Conservation (phyloP, 2,113 vertebrate genomes). For the Neopipo cinnamomea region DNA sequence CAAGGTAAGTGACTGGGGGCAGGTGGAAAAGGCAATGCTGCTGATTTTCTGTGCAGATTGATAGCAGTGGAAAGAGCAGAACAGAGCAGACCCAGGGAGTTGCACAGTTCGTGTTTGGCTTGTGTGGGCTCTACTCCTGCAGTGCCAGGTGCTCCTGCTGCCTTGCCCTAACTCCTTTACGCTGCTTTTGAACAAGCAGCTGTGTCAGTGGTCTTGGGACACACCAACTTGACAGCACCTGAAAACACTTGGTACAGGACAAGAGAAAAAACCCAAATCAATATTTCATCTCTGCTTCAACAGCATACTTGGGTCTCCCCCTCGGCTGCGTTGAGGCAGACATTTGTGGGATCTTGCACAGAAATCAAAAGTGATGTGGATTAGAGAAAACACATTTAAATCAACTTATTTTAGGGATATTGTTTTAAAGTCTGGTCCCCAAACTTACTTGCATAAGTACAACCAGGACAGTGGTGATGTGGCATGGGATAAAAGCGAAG, state of each 20-base stretch:
- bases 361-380: not conserved
- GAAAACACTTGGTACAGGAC: not conserved
- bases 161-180: not conserved
- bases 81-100: not conserved
- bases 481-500: not conserved
- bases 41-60: not conserved
- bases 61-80: accelerated
- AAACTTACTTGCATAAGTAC: not conserved
- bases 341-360: not conserved
- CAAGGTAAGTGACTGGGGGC: accelerated
- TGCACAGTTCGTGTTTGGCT: not conserved
- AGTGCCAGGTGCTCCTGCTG: not conserved
- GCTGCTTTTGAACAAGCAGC: not conserved
- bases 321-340: not conserved
- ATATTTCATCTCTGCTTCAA: not conserved
- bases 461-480: not conserved
- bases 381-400: not conserved
- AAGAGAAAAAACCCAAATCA: not conserved
- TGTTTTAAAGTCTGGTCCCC: not conserved
- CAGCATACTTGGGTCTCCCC: not conserved
- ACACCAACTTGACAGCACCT: not conserved
- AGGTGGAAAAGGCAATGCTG: not conserved
- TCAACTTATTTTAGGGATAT: not conserved
- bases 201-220: not conserved
- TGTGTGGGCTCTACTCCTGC: not conserved